Base-by-base conservation (phyloP, 2,113 vertebrate species). In the Corythoichthys haematopterus region DNA sequence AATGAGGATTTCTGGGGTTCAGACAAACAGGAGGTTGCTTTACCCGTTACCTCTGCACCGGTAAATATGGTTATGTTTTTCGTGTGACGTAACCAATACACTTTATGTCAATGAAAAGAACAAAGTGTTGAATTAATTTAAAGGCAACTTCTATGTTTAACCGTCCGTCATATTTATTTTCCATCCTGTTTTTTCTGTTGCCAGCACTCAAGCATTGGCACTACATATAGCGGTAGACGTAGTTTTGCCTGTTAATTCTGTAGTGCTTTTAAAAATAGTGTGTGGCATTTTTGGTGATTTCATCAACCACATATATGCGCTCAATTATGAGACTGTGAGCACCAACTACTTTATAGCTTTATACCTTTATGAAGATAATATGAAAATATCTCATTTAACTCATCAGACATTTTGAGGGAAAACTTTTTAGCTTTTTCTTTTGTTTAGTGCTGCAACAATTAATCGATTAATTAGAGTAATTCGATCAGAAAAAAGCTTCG, bases 1-100 rank as follows among this genome's bases (percentile, higher is more conserved):
- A 88, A 85, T 80, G 76, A 73, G 70, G 79, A 82, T 86, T 85
- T 86, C 85, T 80, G 67, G 85, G 80, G 78, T 79, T 80, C 76
- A 48, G 80, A 48, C 66, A 48, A 79, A 48, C 65, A 67, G 80
- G 72, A 63, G 65, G 56, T 56, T 37, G 53, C 59, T 78, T 68
- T 53, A 52, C 48, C 72, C 72, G 52, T 59, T 75, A 58, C 72
- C 72, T 71, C 59, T 56, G 76, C 37, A 61, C 72, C 36, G 63
- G 72, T 71, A 77, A 76, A 76, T 70, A 65, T 76, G 65, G 59
- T 71, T 71, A 77, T 15, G 73, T 67, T 77, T 72, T 75, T 83
- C 81, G 75, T 80, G 77, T 85, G 75, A 74, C 71, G 65, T 51
- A 15, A n/a, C 3, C 1, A 15, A 6, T 16, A 15, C 14, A 51